Base-by-base conservation (phyloP, 1,140 invertebrate species). In the Drosophila kohkoa region DNA sequence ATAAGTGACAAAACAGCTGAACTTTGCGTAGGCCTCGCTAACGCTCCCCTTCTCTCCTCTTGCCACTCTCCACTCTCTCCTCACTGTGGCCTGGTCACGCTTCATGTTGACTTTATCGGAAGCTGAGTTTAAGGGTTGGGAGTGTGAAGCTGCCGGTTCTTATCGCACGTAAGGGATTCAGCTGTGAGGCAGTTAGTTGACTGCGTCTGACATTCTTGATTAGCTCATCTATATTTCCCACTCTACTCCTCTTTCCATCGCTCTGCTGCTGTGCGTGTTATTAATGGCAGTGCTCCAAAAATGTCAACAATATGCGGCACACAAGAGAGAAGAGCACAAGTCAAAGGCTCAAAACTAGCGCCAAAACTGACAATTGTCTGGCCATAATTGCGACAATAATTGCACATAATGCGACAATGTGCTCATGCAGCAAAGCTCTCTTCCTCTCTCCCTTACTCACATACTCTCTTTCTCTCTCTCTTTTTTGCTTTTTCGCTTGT, bases 301-400 rank as follows among this genome's bases (percentile, higher is more conserved):
- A 65, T 64, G 81, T 80, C 68, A 63, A 71, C 67, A 75, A 75
- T 70, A 80, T 70, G 69, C 64, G 65, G 13, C 4, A 43, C 45
- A 38, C 35, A 10, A 38, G 35, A 25, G 20, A 25, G 20, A 25
- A 0, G 43, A 0, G 43, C 45, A 38, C 35, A 10, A 38, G 35
- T 38, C 49, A 20, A 43, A 43, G 32, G 51, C 70, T 77, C 57
- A 63, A 63, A 62, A 16, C 59, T 64, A 66, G 66, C 78, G 75
- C 74, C 65, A 71, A 82, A 81, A 81, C 68, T 80, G 81, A 71
- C 82, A 81, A 77, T 90, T 79, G 78, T 75, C 75, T 79, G 81
- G 89, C 90, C 73, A 85, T 91, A 91, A 91, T 91, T 91, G 90
- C 86, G 90, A 91, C 90, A 91, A 90, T 91, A 91, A 91, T 91